Base-by-base conservation (phyloP, 2,113 vertebrate genomes). In the Myrmophylax atrothorax region DNA sequence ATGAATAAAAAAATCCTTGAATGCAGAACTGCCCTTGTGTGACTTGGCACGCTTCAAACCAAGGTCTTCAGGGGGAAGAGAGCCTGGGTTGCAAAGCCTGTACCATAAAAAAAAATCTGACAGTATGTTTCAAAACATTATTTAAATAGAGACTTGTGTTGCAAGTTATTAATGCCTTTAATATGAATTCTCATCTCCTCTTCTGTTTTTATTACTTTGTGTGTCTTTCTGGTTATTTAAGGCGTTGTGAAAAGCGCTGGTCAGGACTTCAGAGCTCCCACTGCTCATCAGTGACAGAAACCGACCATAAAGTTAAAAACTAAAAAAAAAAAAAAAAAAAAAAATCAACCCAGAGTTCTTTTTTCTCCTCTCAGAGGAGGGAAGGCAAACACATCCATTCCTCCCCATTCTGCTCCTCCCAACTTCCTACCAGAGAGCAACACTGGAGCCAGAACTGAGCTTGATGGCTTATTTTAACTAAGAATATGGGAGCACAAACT, bases 131-230 rank as follows among this genome's bases (percentile, higher is more conserved):
- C 53, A 42, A 95, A 95, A 63, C 24, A 44, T 77, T 62, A 88
- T 93, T 96, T 92, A 95, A 95, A 95, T 89, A 67, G 55, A 84
- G 80, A 84, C 46, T 92, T 92, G 86, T 81, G 73, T 74, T 63
- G 93, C 68, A 19, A 19, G 68, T 97, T 96, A 97, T 96, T 94
- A 90, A 97, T 96, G 95, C 38, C 35, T 97, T 97, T 96, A 97
- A 97, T 97, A 97, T 81, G 89, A 84, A 87, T 75, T 91, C 92
- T 60, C 90, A 60, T 90, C 73, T 38, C 76, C 75, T 73, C 91
- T 93, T 92, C 72, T 78, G 81, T 90, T 96, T 95, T 97, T 93
- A 97, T 94, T 95, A 95, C 89, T 91, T 86, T 85, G 53, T 77
- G 60, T 94, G 75, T 79, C 91, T 97, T 97, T 96, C 89, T 90